Evolutionary conservation across 1,140 invertebrate genomes (phyloP).

Genomic region (Drosophila elegans): DNA sequence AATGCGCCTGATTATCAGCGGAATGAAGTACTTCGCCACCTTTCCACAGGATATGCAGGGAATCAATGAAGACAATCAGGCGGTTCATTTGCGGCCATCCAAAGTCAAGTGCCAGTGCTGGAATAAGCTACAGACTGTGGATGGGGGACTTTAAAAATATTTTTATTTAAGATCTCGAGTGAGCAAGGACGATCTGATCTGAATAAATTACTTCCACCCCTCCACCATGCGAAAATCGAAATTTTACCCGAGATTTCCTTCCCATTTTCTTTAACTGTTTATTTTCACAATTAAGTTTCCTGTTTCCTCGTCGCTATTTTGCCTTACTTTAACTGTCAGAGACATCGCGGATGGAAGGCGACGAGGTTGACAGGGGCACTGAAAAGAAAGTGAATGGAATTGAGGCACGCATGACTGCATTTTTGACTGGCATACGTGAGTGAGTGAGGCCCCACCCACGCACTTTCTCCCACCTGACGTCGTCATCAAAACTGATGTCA

Average conservation of each 20-base stretch:
- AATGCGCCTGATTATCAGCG: conserved; percentile 74
- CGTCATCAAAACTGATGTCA: conserved; percentile 51
- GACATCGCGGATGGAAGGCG: not conserved
- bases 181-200: not conserved
- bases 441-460: not conserved
- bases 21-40: conserved; percentile 28
- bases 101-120: conserved; percentile 41
- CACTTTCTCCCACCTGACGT: conserved; percentile 6
- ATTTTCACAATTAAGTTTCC: conserved; percentile 52
- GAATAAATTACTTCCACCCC: conserved; percentile 9
- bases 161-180: not conserved
- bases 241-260: conserved; percentile 1
- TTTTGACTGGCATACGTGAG: conserved; percentile 53
- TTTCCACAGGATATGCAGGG: conserved; percentile 25
- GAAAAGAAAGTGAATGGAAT: conserved; percentile 35
- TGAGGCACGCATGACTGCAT: conserved; percentile 54
- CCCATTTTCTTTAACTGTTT: conserved; percentile 23
- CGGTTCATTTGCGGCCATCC: conserved; percentile 57
- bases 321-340: conserved; percentile 29
- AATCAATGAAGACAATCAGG: conserved; percentile 63
- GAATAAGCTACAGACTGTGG: not conserved
- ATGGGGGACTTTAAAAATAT: not conserved
- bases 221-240: conserved; percentile 8
- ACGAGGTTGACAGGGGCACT: not conserved
- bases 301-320: conserved; percentile 18